Evolutionary conservation across 2,797 vertebrate species (phyloP), one percentile per base, ranked within the genome.

Genomic region (Falco biarmicus): DNA sequence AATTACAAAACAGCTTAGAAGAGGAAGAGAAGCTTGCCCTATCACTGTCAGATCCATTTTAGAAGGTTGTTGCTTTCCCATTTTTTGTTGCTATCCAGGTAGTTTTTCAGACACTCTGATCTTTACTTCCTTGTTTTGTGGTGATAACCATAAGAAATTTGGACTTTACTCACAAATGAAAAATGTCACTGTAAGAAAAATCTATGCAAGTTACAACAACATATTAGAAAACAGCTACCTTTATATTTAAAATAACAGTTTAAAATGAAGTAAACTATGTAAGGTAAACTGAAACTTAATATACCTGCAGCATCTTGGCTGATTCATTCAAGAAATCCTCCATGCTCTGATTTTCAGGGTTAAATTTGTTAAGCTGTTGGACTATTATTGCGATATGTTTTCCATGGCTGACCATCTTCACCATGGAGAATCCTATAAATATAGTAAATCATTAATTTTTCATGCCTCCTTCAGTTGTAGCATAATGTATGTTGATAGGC

Each of bases 281-380:
- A 75, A 61, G 28, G 78, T 39, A 19, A 89, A 83, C 9, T 45
- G 32, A 84, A 84, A 48, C 21, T 8, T 70, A 47, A 73, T 89
- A 43, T 98, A 99, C 99, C 99, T 99, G 96, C 63, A 99, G 96
- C 75, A 96, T 79, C 54, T 97, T 81, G 53, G 97, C 84, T 29
- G 90, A 97, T 6, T 98, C 97, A 61, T 98, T 97, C 85, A 98
- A 91, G 84, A 99, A 99, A 87, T 98, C 98, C 87, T 99, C 99
- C 61, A 98, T 10, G 69, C 94, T 98, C 91, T 98, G 98, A 95
- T 96, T 98, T 94, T 98, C 95, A 28, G 98, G 96, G 51, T 95
- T 96, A 93, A 99, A 99, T 57, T 95, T 96, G 90, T 98, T 97
- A 84, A 99, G 98, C 31, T 98, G 97, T 50, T 94, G 96, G 41